Evolutionary conservation across 1,140 invertebrate species (phyloP).

Genomic region (Habropoda laboriosa): DNA sequence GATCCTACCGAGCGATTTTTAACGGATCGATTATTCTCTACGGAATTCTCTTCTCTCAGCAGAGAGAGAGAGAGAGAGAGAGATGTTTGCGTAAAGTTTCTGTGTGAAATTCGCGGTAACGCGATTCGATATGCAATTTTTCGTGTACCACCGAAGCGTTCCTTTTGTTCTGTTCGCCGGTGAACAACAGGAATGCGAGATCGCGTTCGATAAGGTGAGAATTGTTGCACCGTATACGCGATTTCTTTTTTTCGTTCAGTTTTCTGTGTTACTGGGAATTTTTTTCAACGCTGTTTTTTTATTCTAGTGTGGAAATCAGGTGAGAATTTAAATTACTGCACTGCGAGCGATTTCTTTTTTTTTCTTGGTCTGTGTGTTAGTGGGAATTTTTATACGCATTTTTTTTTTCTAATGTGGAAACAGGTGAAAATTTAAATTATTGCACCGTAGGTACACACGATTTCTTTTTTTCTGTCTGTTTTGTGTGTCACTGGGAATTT

Average conservation of each 20-base stretch:
- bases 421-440: too few relatives aligned
- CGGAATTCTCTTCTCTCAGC: background rate
- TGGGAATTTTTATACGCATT: too few relatives aligned
- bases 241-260: too few relatives aligned
- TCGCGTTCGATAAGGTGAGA: background rate
- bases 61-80: background rate
- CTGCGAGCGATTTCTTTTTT: too few relatives aligned
- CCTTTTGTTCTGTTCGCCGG: background rate
- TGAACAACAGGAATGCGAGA: conserved; percentile 20
- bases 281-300: too few relatives aligned
- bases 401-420: too few relatives aligned
- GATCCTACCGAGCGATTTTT: background rate
- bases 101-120: background rate
- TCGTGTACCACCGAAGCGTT: background rate
- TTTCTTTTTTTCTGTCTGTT: too few relatives aligned
- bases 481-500: too few relatives aligned
- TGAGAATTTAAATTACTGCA: too few relatives aligned
- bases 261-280: background rate
- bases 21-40: background rate
- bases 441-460: too few relatives aligned
- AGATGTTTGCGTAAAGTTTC: background rate
- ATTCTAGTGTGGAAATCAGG: too few relatives aligned
- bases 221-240: background rate
- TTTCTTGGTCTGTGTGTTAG: too few relatives aligned
- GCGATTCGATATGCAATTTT: background rate